Conservation (phyloP, 2,113 vertebrate genomes). For the Mus pahari region DNA sequence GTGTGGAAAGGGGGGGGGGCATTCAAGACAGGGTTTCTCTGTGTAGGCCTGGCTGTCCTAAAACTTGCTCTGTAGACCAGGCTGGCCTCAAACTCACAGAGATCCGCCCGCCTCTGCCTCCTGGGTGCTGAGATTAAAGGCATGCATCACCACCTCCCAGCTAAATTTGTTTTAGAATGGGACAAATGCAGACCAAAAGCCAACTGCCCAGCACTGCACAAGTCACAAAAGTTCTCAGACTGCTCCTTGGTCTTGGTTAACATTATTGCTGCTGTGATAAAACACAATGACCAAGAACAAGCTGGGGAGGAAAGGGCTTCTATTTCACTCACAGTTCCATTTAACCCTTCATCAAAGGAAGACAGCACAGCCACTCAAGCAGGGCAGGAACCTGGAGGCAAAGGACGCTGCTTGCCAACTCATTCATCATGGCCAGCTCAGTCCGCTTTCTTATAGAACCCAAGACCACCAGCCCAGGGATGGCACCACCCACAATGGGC, state of each 20-base stretch:
- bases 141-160: background rate
- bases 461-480: background rate
- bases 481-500: background rate
- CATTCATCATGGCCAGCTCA: background rate
- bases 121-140: background rate
- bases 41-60: background rate
- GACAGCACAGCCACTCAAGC: background rate
- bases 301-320: no score
- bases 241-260: background rate
- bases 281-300: no score
- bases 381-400: background rate
- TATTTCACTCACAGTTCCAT: background rate
- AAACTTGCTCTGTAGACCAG: background rate
- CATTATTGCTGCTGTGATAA: background rate
- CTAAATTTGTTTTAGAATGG: background rate
- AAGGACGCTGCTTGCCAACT: background rate
- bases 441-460: background rate
- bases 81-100: background rate
- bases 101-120: background rate
- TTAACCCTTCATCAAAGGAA: background rate
- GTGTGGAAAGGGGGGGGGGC: background rate
- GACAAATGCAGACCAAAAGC: constrained; percentile 17
- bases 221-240: constrained; percentile 6
- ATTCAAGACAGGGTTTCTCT: background rate
- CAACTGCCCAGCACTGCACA: background rate